Evolutionary conservation across 1,140 invertebrate species (phyloP).

Genomic region (Eurosta solidaginis): DNA sequence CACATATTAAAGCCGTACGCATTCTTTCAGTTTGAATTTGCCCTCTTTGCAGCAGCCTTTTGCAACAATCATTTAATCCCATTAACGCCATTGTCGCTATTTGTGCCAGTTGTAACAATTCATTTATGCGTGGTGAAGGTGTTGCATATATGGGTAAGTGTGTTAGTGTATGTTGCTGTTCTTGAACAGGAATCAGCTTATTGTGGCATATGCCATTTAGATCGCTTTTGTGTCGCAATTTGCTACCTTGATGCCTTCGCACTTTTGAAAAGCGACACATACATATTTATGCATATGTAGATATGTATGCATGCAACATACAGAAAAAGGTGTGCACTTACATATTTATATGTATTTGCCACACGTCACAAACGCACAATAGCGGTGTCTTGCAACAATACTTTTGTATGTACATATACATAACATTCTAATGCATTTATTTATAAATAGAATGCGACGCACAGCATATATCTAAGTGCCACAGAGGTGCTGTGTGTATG

Average conservation of each 20-base stretch:
- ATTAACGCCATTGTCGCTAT: constrained; percentile 11
- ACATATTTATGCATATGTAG: no score
- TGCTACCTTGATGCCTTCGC: constrained; percentile 15
- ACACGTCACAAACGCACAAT: not conserved
- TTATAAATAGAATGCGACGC: not conserved
- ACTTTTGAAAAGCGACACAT: not conserved
- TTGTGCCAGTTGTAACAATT: constrained; percentile 16
- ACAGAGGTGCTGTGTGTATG: no score
- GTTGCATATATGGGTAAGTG: not conserved
- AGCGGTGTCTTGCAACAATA: not conserved
- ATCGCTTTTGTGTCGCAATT: constrained; percentile 1
- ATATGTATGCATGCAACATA: no score
- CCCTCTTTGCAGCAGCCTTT: not conserved
- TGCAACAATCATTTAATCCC: not conserved
- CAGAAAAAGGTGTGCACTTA: no score
- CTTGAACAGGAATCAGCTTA: not conserved
- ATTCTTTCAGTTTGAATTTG: not conserved
- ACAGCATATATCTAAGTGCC: not conserved
- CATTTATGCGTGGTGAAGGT: not conserved
- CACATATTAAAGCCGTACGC: not conserved
- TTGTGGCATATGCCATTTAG: constrained; percentile 10
- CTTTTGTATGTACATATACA: not conserved
- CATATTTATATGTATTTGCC: not conserved
- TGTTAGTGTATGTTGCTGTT: not conserved
- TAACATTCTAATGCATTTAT: no score